A percentile compares a stretch with the other conserved stretches of the same genome.
Evolutionary conservation across 2,113 vertebrate genomes (phyloP).

Genomic region (Hassar affinis): DNA sequence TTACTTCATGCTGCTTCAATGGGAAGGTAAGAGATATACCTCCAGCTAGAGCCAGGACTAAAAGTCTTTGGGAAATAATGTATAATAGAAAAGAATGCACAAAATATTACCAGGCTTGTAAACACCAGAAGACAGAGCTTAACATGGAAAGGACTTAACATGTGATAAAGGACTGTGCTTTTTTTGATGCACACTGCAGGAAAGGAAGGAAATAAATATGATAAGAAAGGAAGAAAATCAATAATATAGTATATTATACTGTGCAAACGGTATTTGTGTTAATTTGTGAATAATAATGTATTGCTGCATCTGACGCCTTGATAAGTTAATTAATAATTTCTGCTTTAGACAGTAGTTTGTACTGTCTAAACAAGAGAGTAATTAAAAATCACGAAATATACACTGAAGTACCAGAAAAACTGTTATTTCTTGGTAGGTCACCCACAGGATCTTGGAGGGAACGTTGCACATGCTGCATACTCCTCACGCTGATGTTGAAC

Average conservation of each 20-base stretch:
- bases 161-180: background rate
- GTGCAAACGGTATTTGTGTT: background rate
- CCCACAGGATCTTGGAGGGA: no score
- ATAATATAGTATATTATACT: background rate
- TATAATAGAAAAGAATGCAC: background rate
- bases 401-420: no score
- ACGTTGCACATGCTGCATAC: no score
- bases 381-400: background rate
- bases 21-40: background rate
- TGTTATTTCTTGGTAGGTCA: no score
- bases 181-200: background rate
- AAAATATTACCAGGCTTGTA: background rate
- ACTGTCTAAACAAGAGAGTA: background rate
- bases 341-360: background rate
- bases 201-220: background rate
- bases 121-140: background rate
- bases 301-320: no score
- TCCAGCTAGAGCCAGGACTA: background rate
- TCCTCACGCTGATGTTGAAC: no score
- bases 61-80: background rate
- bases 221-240: background rate
- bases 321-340: background rate
- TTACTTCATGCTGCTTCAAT: constrained; percentile 11
- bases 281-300: background rate
- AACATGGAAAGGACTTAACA: background rate